Evolutionary conservation across 2,113 vertebrate species (phyloP), one percentile per base, ranked within the genome.

Genomic region (Rallus limicola): DNA sequence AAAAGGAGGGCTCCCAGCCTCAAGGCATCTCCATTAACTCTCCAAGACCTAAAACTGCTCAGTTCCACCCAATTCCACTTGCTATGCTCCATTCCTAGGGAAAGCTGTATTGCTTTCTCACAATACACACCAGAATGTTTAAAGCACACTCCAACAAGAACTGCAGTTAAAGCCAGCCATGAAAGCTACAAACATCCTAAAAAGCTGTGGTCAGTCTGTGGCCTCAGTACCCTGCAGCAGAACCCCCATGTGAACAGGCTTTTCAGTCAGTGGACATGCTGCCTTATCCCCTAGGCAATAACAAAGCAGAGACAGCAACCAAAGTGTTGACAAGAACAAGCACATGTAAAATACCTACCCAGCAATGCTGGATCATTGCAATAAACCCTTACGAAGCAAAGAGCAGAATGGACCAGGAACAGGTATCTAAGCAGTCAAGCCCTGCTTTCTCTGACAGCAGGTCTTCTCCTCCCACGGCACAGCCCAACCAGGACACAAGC

Each of bases 161-260:
- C 26, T 15, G 44, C 46, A 33, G 34, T 10, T 44, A 36, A 48
- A 59, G 31, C 10, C 23, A 25, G 46, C n/a, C 18, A 1, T 10
- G 11, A 59, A 55, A 55, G 21, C 36, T 40, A 33, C 2, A 1
- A 46, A 56, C 44, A 26, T 42, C 67, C 25, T 16, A 26, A 31
- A 34, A 25, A 25, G 21, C 36, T 5, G 2, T 19, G 2, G 1
- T 19, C 48, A n/a, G 33, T 7, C 48, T 6, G 7, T 0, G 13
- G 10, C 26, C 38, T 33, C 20, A 20, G 40, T 0, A 21, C n/a
- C 9, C n/a, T 4, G 17, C 46, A 33, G 24, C 13, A 75, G 52
- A 65, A 90, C 19, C 10, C 23, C 29, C 42, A 5, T 26, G 4
- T 18, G 25, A 53, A 55, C 29, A 29, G 69, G 44, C 25, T 36